A percentile compares a stretch with the other conserved stretches of the same genome.
Conservation (phyloP, 2,797 vertebrate genomes). For the Cynodonichthys magdalenae region DNA sequence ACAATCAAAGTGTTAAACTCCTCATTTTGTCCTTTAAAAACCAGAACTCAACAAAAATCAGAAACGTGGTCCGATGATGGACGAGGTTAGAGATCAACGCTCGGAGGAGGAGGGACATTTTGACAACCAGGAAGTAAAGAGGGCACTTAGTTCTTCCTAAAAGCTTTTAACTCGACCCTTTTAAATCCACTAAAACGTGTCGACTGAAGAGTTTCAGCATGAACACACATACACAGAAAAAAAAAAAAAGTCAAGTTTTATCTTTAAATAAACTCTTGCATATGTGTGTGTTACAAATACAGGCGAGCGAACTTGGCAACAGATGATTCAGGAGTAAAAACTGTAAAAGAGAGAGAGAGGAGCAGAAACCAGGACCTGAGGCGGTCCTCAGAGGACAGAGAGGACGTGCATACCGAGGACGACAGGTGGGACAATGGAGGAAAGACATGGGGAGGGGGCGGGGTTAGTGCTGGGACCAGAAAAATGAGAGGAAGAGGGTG, state of each 20-base stretch:
- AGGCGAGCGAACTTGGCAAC: conserved; percentile 75
- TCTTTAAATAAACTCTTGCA: conserved; percentile 71
- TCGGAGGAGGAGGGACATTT: conserved; percentile 24
- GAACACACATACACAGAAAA: conserved; percentile 43
- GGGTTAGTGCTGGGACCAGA: conserved; percentile 47
- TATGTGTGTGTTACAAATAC: conserved; percentile 62
- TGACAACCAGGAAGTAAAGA: conserved; percentile 55
- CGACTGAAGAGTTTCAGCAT: conserved; percentile 33
- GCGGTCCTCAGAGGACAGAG: conserved; percentile 12
- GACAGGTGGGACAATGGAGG: conserved; percentile 29
- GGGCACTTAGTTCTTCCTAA: conserved; percentile 71
- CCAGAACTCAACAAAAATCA: conserved; percentile 78
- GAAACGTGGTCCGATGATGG: conserved; percentile 81
- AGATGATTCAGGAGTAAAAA: conserved; percentile 58
- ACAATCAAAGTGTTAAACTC: conserved; percentile 66
- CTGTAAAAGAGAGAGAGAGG: conserved; percentile 16
- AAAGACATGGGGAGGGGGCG: conserved; percentile 45
- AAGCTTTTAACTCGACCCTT: conserved; percentile 53
- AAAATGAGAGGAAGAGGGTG: conserved; percentile 54
- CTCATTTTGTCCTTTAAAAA: conserved; percentile 77
- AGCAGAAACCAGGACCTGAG: conserved; percentile 30
- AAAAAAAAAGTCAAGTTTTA: conserved; percentile 37
- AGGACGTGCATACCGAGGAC: conserved; percentile 53
- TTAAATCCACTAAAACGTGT: conserved; percentile 37
- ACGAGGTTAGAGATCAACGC: conserved; percentile 52